These are phyloP conservation scores for Luperina nickerlii DNA, from an alignment of 2,888 invertebrate genomes.

Conservation along the genomic window DNA sequence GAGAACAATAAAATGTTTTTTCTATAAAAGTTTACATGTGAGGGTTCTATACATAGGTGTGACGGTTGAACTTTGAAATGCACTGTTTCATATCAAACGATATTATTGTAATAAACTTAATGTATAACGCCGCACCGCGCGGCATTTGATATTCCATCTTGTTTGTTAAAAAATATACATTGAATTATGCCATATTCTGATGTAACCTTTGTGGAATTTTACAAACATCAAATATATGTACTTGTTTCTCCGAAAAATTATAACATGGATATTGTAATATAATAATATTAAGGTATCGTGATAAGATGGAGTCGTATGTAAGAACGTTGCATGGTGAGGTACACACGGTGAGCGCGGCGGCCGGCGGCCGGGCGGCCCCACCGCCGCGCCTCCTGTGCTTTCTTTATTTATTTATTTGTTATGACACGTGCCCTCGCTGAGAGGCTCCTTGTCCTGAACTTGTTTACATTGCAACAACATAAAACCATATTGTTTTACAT, in stretches of 20 bases:
- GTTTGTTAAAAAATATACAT: constrained; percentile 87
- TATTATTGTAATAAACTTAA: constrained; percentile 80
- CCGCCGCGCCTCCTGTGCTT: constrained; percentile 35
- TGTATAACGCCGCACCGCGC: constrained; percentile 79
- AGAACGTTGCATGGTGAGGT: constrained; percentile 74
- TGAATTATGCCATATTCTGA: constrained; percentile 76
- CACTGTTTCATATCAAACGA: constrained; percentile 88
- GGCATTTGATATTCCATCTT: constrained; percentile 86
- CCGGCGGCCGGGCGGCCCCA: background rate
- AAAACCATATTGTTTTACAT: constrained; percentile 85
- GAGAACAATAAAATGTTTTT: constrained; percentile 90
- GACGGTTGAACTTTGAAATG: constrained; percentile 83
- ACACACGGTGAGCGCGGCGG: constrained; percentile 3
- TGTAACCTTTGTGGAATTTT: constrained; percentile 70
- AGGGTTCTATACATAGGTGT: constrained; percentile 82
- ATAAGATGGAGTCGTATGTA: constrained; percentile 79
- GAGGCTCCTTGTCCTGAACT: constrained; percentile 59
- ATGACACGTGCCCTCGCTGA: constrained; percentile 58
- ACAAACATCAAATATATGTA: constrained; percentile 65
- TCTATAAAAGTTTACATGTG: constrained; percentile 89
- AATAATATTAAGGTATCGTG: constrained; percentile 79
- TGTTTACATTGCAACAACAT: constrained; percentile 80
- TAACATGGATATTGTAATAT: constrained; percentile 80
- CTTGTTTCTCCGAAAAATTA: constrained; percentile 75
- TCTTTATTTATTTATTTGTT: constrained; percentile 73